Conservation (phyloP, 2,113 vertebrate species). For the Sinocyclocheilus rhinocerous region DNA sequence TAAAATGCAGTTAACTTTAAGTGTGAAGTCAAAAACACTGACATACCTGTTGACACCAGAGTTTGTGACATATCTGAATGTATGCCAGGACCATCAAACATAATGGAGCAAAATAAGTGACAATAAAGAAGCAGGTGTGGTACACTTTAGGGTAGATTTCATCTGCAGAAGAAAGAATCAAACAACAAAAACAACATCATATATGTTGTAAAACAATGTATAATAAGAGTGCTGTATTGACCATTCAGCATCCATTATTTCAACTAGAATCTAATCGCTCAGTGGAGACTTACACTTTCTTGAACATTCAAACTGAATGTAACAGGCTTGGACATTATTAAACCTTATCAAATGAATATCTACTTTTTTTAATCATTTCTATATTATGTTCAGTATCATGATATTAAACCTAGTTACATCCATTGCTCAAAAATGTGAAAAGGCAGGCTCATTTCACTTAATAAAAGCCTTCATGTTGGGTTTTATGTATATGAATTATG, state of each 20-base stretch:
- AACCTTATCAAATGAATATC: background rate
- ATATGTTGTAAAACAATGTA: too few species aligned
- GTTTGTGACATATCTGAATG: conserved; percentile 95
- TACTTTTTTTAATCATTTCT: background rate
- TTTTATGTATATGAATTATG: background rate
- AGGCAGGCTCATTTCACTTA: background rate
- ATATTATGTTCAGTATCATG: background rate
- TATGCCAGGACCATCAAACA: conserved; percentile 98
- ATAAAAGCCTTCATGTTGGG: background rate
- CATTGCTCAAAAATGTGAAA: background rate
- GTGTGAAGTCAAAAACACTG: background rate
- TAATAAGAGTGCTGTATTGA: background rate
- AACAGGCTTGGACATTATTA: background rate
- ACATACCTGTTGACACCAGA: conserved; percentile 94
- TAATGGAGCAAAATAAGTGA: conserved; percentile 92
- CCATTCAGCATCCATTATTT: background rate
- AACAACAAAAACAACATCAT: conserved; percentile 1
- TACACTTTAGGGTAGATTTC: conserved; percentile 94
- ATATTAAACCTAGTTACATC: background rate
- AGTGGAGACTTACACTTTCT: background rate
- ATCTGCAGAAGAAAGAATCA: conserved; percentile 77
- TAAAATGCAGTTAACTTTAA: background rate
- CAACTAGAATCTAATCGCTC: background rate
- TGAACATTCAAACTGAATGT: background rate
- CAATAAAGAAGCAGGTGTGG: conserved; percentile 94